These are phyloP conservation scores for Apamea crenata DNA, from an alignment of 2,888 invertebrate species.

Conservation along the genomic window DNA sequence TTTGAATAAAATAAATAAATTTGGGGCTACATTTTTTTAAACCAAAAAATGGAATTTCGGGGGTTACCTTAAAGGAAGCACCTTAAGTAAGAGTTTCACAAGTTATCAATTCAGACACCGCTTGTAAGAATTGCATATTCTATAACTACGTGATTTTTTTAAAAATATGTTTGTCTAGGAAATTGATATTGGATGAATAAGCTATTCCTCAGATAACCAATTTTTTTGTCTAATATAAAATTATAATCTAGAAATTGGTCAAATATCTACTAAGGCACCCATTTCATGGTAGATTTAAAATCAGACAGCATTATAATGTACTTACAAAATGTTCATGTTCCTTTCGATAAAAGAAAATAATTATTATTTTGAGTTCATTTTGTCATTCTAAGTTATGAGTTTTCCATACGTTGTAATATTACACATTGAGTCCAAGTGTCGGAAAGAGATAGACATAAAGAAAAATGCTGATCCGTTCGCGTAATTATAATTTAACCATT, in stretches of 20 bases:
- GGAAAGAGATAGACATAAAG: not conserved
- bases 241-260: not conserved
- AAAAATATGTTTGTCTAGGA: conserved; percentile 26
- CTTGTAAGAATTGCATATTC: not conserved
- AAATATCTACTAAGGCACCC: not conserved
- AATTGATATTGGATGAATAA: not conserved
- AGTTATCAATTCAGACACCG: not conserved
- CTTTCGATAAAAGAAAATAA: not conserved
- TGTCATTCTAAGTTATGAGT: not conserved
- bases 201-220: conserved; percentile 20
- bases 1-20: no score
- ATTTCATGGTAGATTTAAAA: not conserved
- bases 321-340: not conserved
- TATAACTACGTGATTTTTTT: not conserved
- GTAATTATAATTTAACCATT: not conserved
- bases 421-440: not conserved
- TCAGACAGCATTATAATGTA: no score
- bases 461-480: not conserved
- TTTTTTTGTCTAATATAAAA: not conserved
- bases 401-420: not conserved
- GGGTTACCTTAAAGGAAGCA: no score
- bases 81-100: no score
- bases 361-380: not conserved
- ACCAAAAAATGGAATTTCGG: no score
- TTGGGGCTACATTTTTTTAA: no score